A percentile compares a stretch with the other conserved stretches of the same genome.
phyloP scores from a whole-genome alignment of 2,797 vertebrate species.

The Sebastes baramenuke region DNA sequence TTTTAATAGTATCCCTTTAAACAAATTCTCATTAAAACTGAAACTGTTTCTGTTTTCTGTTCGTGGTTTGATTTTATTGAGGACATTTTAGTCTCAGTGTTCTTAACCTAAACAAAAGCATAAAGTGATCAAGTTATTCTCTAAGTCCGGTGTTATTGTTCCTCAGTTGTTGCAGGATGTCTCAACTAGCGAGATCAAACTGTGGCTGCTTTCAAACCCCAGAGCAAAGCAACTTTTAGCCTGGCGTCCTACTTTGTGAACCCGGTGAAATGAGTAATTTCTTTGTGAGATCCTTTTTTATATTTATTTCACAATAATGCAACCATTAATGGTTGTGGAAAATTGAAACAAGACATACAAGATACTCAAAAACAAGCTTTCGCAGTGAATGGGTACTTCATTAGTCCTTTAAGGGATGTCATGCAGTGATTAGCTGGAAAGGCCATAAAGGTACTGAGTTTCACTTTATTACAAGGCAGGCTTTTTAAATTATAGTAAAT shows the following conservation, averaged over 20 bases:
- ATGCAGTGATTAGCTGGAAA: slow-evolving; percentile 58
- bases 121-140: background rate
- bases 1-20: slow-evolving; percentile 13
- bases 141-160: background rate
- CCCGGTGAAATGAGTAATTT: slow-evolving; percentile 14
- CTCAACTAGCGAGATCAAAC: background rate
- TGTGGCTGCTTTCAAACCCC: background rate
- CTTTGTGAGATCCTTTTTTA: slow-evolving; percentile 5
- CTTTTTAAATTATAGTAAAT: slow-evolving; percentile 20
- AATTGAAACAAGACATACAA: slow-evolving; percentile 46
- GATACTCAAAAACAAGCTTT: slow-evolving; percentile 42
- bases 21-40: slow-evolving; percentile 3
- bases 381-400: slow-evolving; percentile 34
- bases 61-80: background rate
- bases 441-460: slow-evolving; percentile 41
- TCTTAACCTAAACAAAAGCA: background rate
- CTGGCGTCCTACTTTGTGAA: slow-evolving; percentile 13
- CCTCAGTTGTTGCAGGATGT: background rate
- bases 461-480: slow-evolving; percentile 34
- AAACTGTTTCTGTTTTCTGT: background rate
- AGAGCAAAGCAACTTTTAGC: background rate
- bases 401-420: slow-evolving; percentile 40
- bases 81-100: background rate
- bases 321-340: slow-evolving; percentile 29
- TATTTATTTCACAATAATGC: slow-evolving; percentile 24